phyloP scores from a whole-genome alignment of 2,797 vertebrate genomes.

The Neopelma chrysocephalum region DNA sequence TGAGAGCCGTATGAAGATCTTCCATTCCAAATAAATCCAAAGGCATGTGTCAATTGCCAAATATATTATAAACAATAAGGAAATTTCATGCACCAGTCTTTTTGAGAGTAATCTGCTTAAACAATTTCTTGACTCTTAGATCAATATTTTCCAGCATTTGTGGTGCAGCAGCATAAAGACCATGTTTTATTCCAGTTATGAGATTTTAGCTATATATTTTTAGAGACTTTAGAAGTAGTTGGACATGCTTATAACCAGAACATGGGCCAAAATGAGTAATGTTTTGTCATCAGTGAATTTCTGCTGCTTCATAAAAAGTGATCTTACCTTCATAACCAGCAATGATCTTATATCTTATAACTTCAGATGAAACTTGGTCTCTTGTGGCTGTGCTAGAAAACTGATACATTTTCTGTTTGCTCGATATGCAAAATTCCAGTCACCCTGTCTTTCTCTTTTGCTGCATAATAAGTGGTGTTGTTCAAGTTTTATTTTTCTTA shows the following conservation, averaged over 20 bases:
- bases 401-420: not conserved
- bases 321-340: not conserved
- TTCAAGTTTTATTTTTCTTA: not conserved
- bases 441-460: not conserved
- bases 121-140: not conserved
- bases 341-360: not conserved
- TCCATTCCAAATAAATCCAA: not conserved
- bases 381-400: not conserved
- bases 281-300: not conserved
- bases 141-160: not conserved
- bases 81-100: not conserved
- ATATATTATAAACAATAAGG: not conserved
- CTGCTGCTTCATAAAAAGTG: not conserved
- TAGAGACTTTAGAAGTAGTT: not conserved
- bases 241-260: not conserved
- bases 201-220: not conserved
- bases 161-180: conserved; percentile 11
- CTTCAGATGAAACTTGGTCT: conserved; percentile 6
- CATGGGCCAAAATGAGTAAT: not conserved
- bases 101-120: not conserved
- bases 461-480: not conserved
- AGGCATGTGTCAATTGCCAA: not conserved
- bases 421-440: not conserved
- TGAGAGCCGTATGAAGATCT: not conserved
- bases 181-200: not conserved